A percentile compares a stretch with the other conserved stretches of the same genome.
Conservation (phyloP, 2,113 vertebrate genomes). For the Grus americana region DNA sequence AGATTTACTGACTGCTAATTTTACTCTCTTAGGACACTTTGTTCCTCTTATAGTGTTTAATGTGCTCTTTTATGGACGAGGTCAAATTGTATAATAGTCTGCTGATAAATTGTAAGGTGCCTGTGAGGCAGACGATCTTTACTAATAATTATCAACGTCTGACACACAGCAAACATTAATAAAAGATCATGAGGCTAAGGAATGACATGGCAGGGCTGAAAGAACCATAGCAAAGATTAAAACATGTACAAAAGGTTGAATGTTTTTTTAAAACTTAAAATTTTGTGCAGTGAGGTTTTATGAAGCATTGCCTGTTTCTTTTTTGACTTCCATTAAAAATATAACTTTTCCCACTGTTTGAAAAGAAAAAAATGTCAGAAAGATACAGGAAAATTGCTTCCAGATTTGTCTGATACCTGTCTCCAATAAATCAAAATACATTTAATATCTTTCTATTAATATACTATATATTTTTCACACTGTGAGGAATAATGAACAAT, state of each 20-base stretch:
- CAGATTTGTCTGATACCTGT: not conserved
- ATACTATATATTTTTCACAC: not conserved
- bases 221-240: not conserved
- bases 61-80: not conserved
- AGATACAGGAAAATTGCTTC: not conserved
- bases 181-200: not conserved
- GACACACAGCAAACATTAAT: conserved; percentile 33
- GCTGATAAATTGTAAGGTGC: conserved; percentile 21
- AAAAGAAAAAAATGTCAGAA: not conserved
- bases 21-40: conserved; percentile 20
- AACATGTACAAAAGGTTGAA: not conserved
- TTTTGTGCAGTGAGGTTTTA: not conserved
- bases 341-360: not conserved
- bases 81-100: conserved; percentile 16
- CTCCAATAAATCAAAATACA: not conserved
- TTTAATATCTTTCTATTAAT: not conserved
- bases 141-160: conserved; percentile 21
- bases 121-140: not conserved
- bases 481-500: not conserved
- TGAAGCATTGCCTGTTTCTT: not conserved
- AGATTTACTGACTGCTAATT: conserved; percentile 15
- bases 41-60: not conserved
- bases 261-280: not conserved
- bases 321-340: not conserved
- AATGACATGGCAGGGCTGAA: not conserved